Conservation (phyloP, 1,140 invertebrate species). For the Lamellibrachia luymesi region DNA sequence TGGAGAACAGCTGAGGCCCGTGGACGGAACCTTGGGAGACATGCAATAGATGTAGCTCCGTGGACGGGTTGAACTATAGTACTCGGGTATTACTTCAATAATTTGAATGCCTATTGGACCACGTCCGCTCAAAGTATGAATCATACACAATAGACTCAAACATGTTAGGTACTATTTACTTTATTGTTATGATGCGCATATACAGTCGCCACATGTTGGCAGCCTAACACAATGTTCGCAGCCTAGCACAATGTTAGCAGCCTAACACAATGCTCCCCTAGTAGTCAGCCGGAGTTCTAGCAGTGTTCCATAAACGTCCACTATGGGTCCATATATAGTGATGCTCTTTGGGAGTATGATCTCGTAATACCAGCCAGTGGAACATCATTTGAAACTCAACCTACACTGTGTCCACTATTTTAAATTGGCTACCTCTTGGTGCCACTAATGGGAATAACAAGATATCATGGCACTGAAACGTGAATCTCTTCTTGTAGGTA, state of each 20-base stretch:
- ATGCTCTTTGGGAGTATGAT: too few relatives aligned
- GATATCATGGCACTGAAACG: not conserved
- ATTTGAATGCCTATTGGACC: too few relatives aligned
- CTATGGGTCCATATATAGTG: not conserved
- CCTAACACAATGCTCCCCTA: not conserved
- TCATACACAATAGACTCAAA: not conserved
- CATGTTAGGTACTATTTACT: not conserved
- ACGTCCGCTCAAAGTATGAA: too few relatives aligned
- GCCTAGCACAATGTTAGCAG: not conserved
- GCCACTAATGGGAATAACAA: not conserved
- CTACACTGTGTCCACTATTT: not conserved
- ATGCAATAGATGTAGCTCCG: too few relatives aligned
- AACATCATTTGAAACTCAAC: not conserved
- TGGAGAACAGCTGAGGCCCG: too few relatives aligned
- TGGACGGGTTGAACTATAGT: too few relatives aligned
- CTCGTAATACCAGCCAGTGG: too few relatives aligned
- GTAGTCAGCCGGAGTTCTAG: not conserved
- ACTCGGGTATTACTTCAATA: too few relatives aligned
- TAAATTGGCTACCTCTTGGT: not conserved
- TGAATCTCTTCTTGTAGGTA: not conserved
- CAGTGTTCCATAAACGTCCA: not conserved
- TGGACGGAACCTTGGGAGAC: too few relatives aligned
- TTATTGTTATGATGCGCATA: not conserved
- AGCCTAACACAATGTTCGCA: not conserved
- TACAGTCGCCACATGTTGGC: not conserved